phyloP scores from a whole-genome alignment of 2,888 invertebrate genomes.

The Brenthis ino region DNA sequence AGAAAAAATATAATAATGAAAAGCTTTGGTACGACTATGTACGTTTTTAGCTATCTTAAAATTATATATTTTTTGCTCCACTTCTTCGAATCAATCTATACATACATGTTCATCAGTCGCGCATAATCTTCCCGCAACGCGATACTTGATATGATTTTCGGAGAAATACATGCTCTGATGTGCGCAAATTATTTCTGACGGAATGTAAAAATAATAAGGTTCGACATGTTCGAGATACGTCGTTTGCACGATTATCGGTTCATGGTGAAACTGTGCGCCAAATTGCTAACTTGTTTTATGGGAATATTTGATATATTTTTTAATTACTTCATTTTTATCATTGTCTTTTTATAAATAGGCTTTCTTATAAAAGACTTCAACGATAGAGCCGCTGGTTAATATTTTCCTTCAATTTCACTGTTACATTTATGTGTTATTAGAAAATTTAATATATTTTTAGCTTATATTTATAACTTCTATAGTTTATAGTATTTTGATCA shows the following conservation, averaged over 20 bases:
- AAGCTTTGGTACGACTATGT: too few relatives aligned
- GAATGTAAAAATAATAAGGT: slow-evolving; percentile 42
- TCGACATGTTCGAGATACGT: slow-evolving; percentile 38
- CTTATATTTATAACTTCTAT: too few relatives aligned
- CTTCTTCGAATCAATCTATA: slow-evolving; percentile 28
- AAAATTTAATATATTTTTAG: too few relatives aligned
- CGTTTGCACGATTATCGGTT: slow-evolving; percentile 39
- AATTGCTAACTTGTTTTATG: slow-evolving; percentile 2
- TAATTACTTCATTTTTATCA: neutral
- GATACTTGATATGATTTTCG: slow-evolving; percentile 42
- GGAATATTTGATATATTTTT: neutral
- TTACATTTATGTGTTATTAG: too few relatives aligned
- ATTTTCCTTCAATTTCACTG: neutral
- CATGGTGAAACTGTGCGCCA: slow-evolving; percentile 34
- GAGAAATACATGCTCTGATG: slow-evolving; percentile 40
- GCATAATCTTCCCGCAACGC: slow-evolving; percentile 37
- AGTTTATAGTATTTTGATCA: too few relatives aligned
- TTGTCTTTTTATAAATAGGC: too few relatives aligned
- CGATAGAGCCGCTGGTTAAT: neutral
- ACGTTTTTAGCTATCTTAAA: neutral
- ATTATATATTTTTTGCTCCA: slow-evolving; percentile 17
- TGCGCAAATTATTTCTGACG: slow-evolving; percentile 43
- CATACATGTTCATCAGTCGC: slow-evolving; percentile 31
- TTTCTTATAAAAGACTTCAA: slow-evolving; percentile 29
- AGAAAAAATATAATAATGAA: too few relatives aligned